A percentile compares a stretch with the other conserved stretches of the same genome.
Evolutionary conservation across 2,113 vertebrate species (phyloP).

Genomic region (Psammodynastes pulverulentus): DNA sequence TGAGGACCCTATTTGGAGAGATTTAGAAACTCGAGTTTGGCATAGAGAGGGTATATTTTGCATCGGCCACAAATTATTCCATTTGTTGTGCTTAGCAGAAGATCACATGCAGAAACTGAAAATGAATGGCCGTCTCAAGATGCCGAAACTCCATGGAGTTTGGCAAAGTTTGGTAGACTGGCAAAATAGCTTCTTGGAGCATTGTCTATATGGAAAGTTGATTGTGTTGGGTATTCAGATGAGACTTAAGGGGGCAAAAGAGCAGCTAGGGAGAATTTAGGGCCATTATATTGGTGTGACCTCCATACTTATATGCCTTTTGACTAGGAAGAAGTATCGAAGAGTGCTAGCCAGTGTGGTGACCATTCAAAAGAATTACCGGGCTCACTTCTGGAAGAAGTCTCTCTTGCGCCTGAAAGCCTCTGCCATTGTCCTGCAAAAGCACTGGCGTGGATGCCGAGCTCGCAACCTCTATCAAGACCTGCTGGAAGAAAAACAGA

Average conservation of each 20-base stretch:
- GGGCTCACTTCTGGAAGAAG: slow-evolving; percentile 81
- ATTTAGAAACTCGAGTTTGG: neutral
- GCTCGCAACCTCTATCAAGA: slow-evolving; percentile 73
- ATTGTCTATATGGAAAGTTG: neutral
- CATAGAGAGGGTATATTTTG: neutral
- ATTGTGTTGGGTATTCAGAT: neutral
- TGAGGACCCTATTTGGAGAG: neutral
- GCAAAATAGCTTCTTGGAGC: neutral
- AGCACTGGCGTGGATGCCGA: slow-evolving; percentile 78
- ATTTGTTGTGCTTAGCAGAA: neutral
- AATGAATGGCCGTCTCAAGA: neutral
- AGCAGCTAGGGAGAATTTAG: neutral
- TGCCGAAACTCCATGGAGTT: neutral
- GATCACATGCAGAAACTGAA: neutral
- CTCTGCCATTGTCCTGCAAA: slow-evolving; percentile 80
- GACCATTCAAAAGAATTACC: slow-evolving; percentile 88
- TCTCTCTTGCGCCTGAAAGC: slow-evolving; percentile 73
- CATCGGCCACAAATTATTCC: neutral
- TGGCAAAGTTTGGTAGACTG: neutral
- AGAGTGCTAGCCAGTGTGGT: slow-evolving; percentile 76
- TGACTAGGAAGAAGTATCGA: slow-evolving; percentile 81
- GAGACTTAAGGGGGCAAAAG: neutral
- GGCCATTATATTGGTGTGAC: fast-evolving
- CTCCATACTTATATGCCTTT: slow-evolving; percentile 32
- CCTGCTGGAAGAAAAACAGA: slow-evolving; percentile 75